phyloP scores from a whole-genome alignment of 2,113 vertebrate species.

The Ondatra zibethicus region DNA sequence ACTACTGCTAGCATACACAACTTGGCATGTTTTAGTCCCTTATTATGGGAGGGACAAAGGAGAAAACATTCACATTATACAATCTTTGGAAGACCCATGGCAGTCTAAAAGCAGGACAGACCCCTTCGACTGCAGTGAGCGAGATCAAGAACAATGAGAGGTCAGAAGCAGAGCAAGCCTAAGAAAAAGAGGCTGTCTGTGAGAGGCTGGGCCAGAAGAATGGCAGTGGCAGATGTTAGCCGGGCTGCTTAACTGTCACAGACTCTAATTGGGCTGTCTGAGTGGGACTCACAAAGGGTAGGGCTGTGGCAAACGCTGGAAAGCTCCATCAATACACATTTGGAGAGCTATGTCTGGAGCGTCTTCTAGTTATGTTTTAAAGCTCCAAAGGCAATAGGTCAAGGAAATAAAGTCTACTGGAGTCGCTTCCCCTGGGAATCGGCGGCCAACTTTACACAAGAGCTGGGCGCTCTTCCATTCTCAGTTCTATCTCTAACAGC shows the following conservation, averaged over 20 bases:
- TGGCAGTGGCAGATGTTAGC: not conserved
- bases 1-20: not conserved
- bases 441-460: not conserved
- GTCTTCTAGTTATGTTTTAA: not conserved
- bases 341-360: not conserved
- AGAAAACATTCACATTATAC: not conserved
- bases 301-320: not conserved
- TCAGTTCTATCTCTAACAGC: not conserved
- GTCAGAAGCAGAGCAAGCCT: not conserved
- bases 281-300: slow-evolving; percentile 49
- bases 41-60: not conserved
- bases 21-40: slow-evolving; percentile 15
- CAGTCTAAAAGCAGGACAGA: not conserved
- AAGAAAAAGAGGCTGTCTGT: not conserved
- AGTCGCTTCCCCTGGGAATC: not conserved
- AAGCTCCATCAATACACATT: not conserved
- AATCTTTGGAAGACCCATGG: not conserved
- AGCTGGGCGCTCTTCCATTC: not conserved
- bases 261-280: slow-evolving; percentile 30
- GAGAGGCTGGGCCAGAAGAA: not conserved
- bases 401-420: not conserved
- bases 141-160: slow-evolving; percentile 23
- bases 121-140: not conserved
- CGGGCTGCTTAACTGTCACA: not conserved
- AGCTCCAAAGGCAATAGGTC: not conserved